Conservation (phyloP, 2,888 invertebrate species). For the Drosophila prolongata region DNA sequence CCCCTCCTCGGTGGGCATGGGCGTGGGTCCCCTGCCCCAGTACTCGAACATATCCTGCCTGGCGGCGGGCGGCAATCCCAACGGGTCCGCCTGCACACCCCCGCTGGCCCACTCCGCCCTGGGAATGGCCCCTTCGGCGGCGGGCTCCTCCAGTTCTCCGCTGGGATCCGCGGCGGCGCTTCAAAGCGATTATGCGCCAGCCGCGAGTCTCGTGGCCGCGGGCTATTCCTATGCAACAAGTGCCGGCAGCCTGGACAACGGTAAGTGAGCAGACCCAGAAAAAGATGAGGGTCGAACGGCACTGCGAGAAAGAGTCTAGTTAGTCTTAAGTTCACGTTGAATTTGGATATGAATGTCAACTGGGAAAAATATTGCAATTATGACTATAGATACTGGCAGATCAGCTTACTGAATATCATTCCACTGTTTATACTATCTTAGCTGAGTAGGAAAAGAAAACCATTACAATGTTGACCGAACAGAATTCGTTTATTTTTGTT, state of each 20-base stretch:
- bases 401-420: too few relatives aligned
- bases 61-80: conserved; percentile 61
- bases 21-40: conserved; percentile 76
- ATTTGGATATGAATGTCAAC: too few relatives aligned
- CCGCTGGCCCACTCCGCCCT: conserved; percentile 77
- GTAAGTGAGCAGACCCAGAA: conserved; percentile 75
- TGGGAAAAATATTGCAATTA: too few relatives aligned
- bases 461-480: too few relatives aligned
- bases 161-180: conserved; percentile 61
- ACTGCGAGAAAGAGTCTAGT: conserved; percentile 10
- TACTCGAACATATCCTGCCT: conserved; percentile 82
- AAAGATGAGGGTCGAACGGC: conserved; percentile 5
- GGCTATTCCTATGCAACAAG: conserved; percentile 81
- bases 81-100: conserved; percentile 73
- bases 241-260: conserved; percentile 80
- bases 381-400: too few relatives aligned
- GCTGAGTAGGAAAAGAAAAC: too few relatives aligned
- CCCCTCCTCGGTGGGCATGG: conserved; percentile 44
- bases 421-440: too few relatives aligned
- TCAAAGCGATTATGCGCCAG: conserved; percentile 82
- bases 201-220: conserved; percentile 77
- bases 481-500: too few relatives aligned
- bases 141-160: conserved; percentile 60
- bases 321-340: background rate
- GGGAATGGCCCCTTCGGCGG: conserved; percentile 48